Evolutionary conservation across 2,888 invertebrate genomes (phyloP).

Genomic region (Metallyticus violacea): DNA sequence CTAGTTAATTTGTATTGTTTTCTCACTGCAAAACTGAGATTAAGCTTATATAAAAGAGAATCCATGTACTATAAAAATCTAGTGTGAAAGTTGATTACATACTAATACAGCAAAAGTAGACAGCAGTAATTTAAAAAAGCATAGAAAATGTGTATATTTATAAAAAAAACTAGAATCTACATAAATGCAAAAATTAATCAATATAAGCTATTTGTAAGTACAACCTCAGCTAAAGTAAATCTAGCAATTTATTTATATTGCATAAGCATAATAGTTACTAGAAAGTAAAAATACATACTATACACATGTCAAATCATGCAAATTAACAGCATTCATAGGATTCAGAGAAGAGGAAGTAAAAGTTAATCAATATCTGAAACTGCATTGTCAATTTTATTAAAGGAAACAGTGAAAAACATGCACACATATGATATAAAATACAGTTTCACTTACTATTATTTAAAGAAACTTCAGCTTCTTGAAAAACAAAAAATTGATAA

Average conservation of each 20-base stretch:
- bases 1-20: not conserved
- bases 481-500: not conserved
- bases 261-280: not conserved
- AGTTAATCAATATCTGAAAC: not conserved
- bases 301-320: not conserved
- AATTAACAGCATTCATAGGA: not conserved
- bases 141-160: not conserved
- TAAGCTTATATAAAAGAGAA: not conserved
- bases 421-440: not conserved
- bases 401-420: not conserved
- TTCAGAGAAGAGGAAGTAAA: not conserved
- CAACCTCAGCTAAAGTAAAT: not conserved
- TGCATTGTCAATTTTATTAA: not conserved
- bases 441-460: not conserved
- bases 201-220: too few species aligned
- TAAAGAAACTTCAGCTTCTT: not conserved
- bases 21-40: not conserved
- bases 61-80: not conserved
- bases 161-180: not conserved
- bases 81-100: not conserved
- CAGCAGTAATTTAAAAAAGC: not conserved
- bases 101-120: slow-evolving; percentile 9
- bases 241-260: too few species aligned
- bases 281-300: not conserved
- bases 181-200: not conserved